Percentiles rank a stretch among this genome's conserved stretches.
These are phyloP conservation scores for Kryphioiulus occultus DNA, from an alignment of 2,888 invertebrate species.

Conservation along the genomic window DNA sequence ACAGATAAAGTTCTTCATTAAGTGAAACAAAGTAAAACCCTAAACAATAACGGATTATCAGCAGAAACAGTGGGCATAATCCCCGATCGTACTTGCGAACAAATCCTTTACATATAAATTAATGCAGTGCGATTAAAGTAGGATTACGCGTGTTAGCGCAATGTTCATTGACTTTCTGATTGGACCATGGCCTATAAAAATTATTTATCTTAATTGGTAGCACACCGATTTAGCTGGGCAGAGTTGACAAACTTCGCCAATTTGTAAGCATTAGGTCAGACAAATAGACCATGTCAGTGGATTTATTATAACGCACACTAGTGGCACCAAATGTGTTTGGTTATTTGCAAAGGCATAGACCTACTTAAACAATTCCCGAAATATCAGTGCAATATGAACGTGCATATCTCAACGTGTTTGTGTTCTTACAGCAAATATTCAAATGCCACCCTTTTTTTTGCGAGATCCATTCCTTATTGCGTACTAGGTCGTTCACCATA, in stretches of 20 bases:
- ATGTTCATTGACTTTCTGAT: neutral
- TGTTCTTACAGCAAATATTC: neutral
- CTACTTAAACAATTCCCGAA: neutral
- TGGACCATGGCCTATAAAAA: constrained; percentile 17
- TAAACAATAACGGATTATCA: neutral
- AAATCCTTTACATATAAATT: neutral
- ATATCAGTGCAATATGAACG: neutral
- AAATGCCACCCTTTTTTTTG: neutral
- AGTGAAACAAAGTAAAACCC: neutral
- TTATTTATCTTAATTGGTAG: constrained; percentile 10
- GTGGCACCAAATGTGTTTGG: neutral
- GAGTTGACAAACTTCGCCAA: neutral
- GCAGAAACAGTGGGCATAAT: neutral
- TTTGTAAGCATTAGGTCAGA: neutral
- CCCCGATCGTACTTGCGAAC: neutral
- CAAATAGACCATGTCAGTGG: constrained; percentile 1
- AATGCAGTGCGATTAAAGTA: neutral
- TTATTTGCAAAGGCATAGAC: neutral
- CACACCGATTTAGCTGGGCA: neutral
- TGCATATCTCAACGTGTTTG: too few relatives aligned
- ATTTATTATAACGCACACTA: neutral
- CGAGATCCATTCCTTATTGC: too few relatives aligned
- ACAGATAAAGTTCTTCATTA: neutral
- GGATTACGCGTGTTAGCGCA: neutral
- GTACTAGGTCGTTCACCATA: too few relatives aligned